Conservation (phyloP, 2,888 invertebrate genomes). For the Heteromurus nitidus region DNA sequence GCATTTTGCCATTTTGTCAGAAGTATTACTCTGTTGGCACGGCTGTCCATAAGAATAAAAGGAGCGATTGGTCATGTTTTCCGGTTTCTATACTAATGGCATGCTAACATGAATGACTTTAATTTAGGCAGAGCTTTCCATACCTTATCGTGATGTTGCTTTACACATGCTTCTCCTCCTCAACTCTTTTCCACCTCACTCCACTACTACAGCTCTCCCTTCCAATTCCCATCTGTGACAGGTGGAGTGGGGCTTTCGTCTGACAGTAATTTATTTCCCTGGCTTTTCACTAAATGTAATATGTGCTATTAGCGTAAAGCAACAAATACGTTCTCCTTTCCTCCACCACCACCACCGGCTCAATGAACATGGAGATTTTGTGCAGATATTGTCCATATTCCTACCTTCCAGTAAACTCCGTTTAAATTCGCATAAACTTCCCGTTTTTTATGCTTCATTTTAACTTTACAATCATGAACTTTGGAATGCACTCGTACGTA, state of each 20-base stretch:
- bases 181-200: too few relatives aligned
- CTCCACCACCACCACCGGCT: too few relatives aligned
- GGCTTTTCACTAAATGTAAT: constrained; percentile 21
- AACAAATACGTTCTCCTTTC: too few relatives aligned
- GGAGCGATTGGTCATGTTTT: constrained; percentile 62
- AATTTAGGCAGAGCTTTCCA: constrained; percentile 45
- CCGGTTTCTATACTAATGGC: constrained; percentile 60
- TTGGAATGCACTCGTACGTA: neutral
- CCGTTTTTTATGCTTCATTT: neutral
- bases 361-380: too few relatives aligned
- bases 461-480: neutral
- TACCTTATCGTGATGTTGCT: constrained; percentile 21
- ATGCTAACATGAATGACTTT: constrained; percentile 58
- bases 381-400: too few relatives aligned
- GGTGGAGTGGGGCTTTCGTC: neutral
- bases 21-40: constrained; percentile 57
- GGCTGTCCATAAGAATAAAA: constrained; percentile 58
- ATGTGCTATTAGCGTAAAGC: neutral
- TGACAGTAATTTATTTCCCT: constrained; percentile 44
- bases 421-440: neutral
- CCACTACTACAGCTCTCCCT: neutral
- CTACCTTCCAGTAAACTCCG: neutral
- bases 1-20: constrained; percentile 48
- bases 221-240: neutral
- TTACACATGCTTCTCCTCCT: constrained; percentile 25